Conservation (phyloP, 2,113 vertebrate species). For the Tiliqua scincoides region DNA sequence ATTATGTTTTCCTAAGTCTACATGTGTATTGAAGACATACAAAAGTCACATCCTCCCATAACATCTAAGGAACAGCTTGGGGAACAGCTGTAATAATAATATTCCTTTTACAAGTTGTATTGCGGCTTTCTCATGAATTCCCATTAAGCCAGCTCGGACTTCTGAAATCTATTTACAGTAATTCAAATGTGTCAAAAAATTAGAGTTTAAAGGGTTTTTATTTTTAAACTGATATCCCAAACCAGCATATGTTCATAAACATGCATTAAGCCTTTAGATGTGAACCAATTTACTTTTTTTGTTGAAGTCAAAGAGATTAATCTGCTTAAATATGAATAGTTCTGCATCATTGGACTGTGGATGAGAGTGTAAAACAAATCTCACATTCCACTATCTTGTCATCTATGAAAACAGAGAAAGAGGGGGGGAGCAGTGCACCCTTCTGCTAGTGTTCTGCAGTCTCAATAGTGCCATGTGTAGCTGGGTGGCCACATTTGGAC, state of each 20-base stretch:
- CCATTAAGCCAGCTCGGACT: not conserved
- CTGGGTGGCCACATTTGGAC: not conserved
- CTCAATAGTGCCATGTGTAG: not conserved
- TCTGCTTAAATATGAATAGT: not conserved
- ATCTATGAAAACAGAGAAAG: not conserved
- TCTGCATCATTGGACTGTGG: not conserved
- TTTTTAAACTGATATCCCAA: no score
- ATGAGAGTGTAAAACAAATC: not conserved
- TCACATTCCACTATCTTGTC: accelerated
- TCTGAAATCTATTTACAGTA: not conserved
- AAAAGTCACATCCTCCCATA: not conserved
- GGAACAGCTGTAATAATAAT: accelerated
- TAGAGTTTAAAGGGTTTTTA: not conserved
- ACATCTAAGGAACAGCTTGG: accelerated
- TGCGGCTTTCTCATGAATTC: not conserved
- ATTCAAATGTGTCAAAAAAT: not conserved
- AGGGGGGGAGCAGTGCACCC: not conserved
- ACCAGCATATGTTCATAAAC: not conserved
- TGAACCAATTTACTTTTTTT: not conserved
- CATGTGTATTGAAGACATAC: not conserved
- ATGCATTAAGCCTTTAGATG: not conserved
- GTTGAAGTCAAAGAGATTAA: not conserved
- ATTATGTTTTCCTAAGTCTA: not conserved
- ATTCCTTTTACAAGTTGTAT: not conserved
- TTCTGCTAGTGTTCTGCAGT: slow-evolving; percentile 8